Evolutionary conservation across 2,113 vertebrate genomes (phyloP).

Genomic region (Pedionomus torquatus): DNA sequence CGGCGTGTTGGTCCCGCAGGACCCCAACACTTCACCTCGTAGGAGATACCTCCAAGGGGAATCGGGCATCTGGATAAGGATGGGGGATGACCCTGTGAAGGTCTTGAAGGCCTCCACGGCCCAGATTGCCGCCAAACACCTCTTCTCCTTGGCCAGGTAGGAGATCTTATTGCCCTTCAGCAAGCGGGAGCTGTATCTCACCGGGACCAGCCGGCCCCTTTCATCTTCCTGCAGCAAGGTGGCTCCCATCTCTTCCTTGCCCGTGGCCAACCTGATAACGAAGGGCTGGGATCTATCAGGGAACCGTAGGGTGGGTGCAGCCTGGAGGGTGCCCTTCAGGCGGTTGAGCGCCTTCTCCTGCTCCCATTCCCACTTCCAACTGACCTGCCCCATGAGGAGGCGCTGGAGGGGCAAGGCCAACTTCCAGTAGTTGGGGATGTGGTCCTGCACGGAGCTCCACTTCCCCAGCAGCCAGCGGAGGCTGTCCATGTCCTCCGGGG

Average conservation of each 20-base stretch:
- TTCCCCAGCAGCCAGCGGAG: neutral
- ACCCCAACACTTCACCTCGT: accelerated
- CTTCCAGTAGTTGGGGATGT: neutral
- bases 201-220: accelerated
- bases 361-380: neutral
- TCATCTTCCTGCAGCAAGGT: neutral
- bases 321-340: accelerated
- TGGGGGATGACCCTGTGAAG: neutral
- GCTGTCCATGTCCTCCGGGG: accelerated
- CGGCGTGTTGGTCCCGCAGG: accelerated
- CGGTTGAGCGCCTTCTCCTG: neutral
- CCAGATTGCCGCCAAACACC: neutral
- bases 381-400: accelerated
- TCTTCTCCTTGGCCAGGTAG: neutral
- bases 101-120: neutral
- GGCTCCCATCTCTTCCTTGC: accelerated
- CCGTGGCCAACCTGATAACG: neutral
- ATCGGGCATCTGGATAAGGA: neutral
- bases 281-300: neutral
- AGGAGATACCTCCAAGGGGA: neutral
- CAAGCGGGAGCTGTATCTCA: neutral
- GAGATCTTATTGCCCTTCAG: neutral
- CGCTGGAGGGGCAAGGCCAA: neutral
- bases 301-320: accelerated
- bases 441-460: accelerated